Base-by-base conservation (phyloP, 2,888 invertebrate genomes). In the Chrysolina haemoptera region DNA sequence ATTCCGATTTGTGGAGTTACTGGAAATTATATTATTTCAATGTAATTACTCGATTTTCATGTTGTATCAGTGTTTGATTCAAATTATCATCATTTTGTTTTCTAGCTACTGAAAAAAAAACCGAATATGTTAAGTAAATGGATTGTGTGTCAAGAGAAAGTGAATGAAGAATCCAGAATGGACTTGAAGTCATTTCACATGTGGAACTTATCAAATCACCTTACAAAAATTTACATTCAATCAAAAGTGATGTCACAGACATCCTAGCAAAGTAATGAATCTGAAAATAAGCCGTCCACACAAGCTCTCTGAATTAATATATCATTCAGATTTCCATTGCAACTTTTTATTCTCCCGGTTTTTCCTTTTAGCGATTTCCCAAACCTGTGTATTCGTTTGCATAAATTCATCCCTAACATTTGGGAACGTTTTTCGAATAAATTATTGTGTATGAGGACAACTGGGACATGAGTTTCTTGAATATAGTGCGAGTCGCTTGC, bases 351-450 rank as follows among this genome's bases (percentile, higher is more conserved):
- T 12, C 12, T 20, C 20, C 11, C 12, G 11, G 53, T 53, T 53
- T 12, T 12, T 12, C 20, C 20, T 20, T 53, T 53, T 16, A 53
- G 53, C 53, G 10, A 20, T 20, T 53, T 11, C 53, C 53, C 16
- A 20, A 53, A 53, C 53, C 53, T 22, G 53, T 53, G 53, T 53
- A 18, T 53, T 53, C 53, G 53, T 53, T 53, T 53, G 53, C 53
- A 53, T 53, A 11, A 53, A 53, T 18, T 20, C 20, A 53, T 53
- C 53, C 53, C 53, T 12, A 53, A 53, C 12, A 53, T 14, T 53
- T 20, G 53, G 12, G 20, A 12, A 20, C 20, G 18, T 20, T 53
- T 20, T 11, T 20, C 11, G 53, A 53, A 12, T 53, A 53, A 22
- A 53, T 53, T 53, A 53, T 53, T 53, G 10, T 27, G n/a, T n/a